phyloP scores from a whole-genome alignment of 2,113 vertebrate species.

The Paracanthobrama guichenoti region DNA sequence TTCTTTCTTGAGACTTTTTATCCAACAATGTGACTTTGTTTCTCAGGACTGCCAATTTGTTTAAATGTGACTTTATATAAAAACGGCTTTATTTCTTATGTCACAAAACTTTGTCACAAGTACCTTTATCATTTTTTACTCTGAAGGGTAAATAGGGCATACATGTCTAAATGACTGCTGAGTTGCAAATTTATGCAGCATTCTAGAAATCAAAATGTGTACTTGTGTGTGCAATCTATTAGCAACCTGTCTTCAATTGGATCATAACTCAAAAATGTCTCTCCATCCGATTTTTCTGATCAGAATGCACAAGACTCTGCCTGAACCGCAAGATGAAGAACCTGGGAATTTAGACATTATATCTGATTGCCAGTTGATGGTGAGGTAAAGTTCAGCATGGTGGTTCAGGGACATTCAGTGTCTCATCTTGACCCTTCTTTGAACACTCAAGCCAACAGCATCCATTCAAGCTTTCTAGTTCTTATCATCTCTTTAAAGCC shows the following conservation, averaged over 20 bases:
- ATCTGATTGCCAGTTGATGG: neutral
- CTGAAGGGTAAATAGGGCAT: neutral
- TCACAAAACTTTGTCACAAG: neutral
- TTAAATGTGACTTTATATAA: too few relatives aligned
- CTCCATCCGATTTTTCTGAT: neutral
- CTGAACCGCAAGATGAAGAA: neutral
- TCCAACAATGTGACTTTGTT: too few relatives aligned
- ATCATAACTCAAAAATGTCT: neutral
- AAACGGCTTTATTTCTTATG: too few relatives aligned
- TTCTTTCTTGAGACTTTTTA: too few relatives aligned
- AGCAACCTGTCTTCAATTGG: neutral
- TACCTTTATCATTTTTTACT: neutral
- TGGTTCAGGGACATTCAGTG: conserved; percentile 19
- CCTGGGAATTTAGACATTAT: neutral
- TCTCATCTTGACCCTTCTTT: conserved; percentile 55
- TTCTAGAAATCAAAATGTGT: neutral
- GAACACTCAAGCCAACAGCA: conserved; percentile 63
- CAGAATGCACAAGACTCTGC: neutral
- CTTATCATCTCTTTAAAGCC: conserved; percentile 70
- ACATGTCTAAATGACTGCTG: too few relatives aligned
- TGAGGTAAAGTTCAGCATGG: conserved; percentile 1
- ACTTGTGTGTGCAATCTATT: neutral
- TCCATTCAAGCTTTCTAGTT: conserved; percentile 74
- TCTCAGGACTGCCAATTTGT: too few relatives aligned
- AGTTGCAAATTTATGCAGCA: neutral